Percentiles rank a stretch among this genome's conserved stretches.
These are phyloP conservation scores for Synanthedon myopaeformis DNA, from an alignment of 2,888 invertebrate genomes.

Conservation along the genomic window DNA sequence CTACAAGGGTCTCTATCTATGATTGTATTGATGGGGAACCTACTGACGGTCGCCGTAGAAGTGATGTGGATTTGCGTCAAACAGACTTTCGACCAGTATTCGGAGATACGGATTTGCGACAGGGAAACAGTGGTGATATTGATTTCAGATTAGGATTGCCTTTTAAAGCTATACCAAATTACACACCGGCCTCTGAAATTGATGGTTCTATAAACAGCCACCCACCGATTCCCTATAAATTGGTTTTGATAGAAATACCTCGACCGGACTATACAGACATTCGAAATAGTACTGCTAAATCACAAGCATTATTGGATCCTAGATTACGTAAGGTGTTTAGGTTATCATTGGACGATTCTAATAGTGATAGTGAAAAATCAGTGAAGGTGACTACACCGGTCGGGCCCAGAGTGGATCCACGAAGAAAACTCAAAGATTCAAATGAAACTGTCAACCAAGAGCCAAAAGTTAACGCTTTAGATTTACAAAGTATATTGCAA, in stretches of 20 bases:
- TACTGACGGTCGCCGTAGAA: slow-evolving; percentile 54
- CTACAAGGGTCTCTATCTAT: slow-evolving; percentile 67
- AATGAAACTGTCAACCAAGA: slow-evolving; percentile 30
- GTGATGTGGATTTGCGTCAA: slow-evolving; percentile 65
- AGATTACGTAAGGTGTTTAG: slow-evolving; percentile 81
- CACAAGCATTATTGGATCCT: slow-evolving; percentile 81
- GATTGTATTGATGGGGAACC: slow-evolving; percentile 71
- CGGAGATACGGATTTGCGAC: slow-evolving; percentile 76
- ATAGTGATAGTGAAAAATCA: slow-evolving; percentile 70
- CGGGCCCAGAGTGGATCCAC: slow-evolving; percentile 56
- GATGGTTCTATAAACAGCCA: slow-evolving; percentile 85
- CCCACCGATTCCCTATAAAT: slow-evolving; percentile 78
- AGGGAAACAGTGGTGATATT: slow-evolving; percentile 72
- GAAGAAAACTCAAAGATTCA: slow-evolving; percentile 55
- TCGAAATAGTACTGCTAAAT: slow-evolving; percentile 76
- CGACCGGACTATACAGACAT: slow-evolving; percentile 82
- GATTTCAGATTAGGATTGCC: slow-evolving; percentile 81
- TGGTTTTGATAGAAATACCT: slow-evolving; percentile 73
- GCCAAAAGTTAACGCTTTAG: slow-evolving; percentile 45
- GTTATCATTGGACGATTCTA: slow-evolving; percentile 72
- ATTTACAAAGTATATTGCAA: slow-evolving; percentile 74
- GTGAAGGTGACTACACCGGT: slow-evolving; percentile 35
- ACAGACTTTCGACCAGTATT: slow-evolving; percentile 68
- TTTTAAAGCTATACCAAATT: slow-evolving; percentile 84
- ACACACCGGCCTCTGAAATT: slow-evolving; percentile 87